A percentile compares a stretch with the other conserved stretches of the same genome.
These are phyloP conservation scores for Cryptotermes secundus DNA, from an alignment of 1,140 invertebrate genomes.

Conservation along the genomic window DNA sequence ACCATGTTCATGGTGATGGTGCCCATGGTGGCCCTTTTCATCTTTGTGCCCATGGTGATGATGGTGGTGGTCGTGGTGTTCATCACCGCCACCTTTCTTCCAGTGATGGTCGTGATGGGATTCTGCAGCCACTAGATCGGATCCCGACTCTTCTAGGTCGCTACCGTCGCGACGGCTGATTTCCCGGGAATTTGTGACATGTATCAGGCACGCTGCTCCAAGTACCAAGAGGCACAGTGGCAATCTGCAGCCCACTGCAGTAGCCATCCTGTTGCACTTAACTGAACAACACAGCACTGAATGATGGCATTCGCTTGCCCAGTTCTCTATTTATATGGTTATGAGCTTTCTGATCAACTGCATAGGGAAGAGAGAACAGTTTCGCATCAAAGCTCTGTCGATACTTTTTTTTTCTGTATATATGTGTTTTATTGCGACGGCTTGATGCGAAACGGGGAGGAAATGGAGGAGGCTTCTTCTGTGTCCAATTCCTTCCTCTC, in stretches of 20 bases:
- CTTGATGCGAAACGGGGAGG: too few relatives aligned
- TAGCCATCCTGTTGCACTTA: constrained; percentile 20
- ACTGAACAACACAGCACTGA: background rate
- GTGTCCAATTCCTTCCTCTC: background rate
- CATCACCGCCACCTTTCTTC: constrained; percentile 57
- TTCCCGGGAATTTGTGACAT: constrained; percentile 1
- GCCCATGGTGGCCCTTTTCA: constrained; percentile 55
- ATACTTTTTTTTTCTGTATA: background rate
- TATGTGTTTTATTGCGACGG: background rate
- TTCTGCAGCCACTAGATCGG: constrained; percentile 27
- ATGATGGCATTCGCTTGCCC: background rate
- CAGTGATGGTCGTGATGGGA: constrained; percentile 43
- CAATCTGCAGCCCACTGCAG: background rate
- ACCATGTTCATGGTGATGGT: constrained; percentile 64
- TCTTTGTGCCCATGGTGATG: constrained; percentile 58
- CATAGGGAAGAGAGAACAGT: background rate
- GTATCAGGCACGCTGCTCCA: background rate
- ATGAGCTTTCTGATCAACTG: background rate
- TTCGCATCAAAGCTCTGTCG: background rate
- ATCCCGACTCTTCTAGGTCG: background rate
- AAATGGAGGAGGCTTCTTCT: background rate
- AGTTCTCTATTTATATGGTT: background rate
- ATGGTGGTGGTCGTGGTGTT: constrained; percentile 59
- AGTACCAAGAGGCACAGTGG: background rate
- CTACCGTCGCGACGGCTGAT: constrained; percentile 6